Evolutionary conservation across 2,113 vertebrate genomes (phyloP).

Genomic region (Halcyon malimbica): DNA sequence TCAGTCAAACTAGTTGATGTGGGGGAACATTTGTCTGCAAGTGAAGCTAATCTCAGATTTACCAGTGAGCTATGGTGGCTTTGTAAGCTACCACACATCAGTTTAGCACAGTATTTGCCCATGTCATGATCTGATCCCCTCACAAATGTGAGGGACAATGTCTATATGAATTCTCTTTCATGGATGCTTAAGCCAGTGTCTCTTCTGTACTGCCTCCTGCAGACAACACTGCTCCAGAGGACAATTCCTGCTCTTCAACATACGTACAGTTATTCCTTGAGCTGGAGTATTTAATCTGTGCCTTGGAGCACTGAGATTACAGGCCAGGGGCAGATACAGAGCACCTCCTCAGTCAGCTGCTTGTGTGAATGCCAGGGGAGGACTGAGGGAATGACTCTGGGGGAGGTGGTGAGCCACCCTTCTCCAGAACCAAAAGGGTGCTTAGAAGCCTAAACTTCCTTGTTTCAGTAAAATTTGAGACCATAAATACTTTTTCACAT

Average conservation of each 20-base stretch:
- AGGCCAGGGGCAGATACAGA: rapidly evolving
- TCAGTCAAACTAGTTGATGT: conserved; percentile 35
- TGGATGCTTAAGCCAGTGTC: not conserved
- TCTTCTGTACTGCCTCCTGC: not conserved
- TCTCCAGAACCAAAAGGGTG: not conserved
- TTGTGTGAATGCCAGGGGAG: not conserved
- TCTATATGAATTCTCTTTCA: not conserved
- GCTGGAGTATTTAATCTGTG: not conserved
- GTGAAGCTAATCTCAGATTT: not conserved
- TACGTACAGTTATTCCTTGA: not conserved
- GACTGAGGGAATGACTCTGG: not conserved
- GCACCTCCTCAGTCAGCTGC: not conserved
- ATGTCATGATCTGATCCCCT: not conserved
- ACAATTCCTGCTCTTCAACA: not conserved
- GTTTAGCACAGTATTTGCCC: not conserved
- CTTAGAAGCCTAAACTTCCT: not conserved
- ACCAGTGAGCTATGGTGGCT: not conserved
- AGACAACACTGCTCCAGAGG: not conserved
- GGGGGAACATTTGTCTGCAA: conserved; percentile 14
- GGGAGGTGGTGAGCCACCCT: not conserved
- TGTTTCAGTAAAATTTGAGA: not conserved
- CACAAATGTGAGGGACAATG: not conserved
- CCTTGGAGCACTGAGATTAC: not conserved
- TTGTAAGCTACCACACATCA: not conserved
- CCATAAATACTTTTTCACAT: not conserved